These are phyloP conservation scores for Sitophilus oryzae DNA, from an alignment of 1,140 invertebrate genomes.

Conservation along the genomic window DNA sequence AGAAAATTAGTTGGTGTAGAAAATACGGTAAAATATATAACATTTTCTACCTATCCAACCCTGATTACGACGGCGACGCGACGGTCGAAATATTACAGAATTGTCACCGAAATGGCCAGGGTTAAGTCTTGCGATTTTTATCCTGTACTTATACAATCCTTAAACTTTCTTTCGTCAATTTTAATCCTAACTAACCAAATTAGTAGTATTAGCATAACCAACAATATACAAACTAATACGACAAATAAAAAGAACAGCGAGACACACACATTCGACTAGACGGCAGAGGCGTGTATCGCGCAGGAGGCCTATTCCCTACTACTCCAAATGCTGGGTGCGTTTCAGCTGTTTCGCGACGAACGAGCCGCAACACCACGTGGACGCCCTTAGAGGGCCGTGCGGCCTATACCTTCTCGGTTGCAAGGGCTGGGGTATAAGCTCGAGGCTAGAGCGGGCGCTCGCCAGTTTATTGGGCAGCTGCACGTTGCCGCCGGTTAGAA, in stretches of 20 bases:
- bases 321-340: constrained; percentile 57
- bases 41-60: too few species aligned
- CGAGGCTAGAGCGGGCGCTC: constrained; percentile 47
- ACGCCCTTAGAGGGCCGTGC: constrained; percentile 49
- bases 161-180: too few species aligned
- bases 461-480: constrained; percentile 57
- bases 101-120: too few species aligned
- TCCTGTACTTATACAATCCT: too few species aligned
- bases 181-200: too few species aligned
- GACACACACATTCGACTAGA: constrained; percentile 11
- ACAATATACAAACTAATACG: constrained; percentile 1
- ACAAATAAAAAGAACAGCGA: not conserved
- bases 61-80: too few species aligned
- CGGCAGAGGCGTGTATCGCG: not conserved
- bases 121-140: too few species aligned
- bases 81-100: too few species aligned
- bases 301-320: not conserved
- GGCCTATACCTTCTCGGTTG: constrained; percentile 41
- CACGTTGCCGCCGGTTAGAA: constrained; percentile 58
- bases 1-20: too few species aligned
- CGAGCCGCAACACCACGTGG: constrained; percentile 57
- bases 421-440: constrained; percentile 39
- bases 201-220: not conserved
- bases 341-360: constrained; percentile 53
- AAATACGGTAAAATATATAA: too few species aligned